Evolutionary conservation across 2,797 vertebrate species (phyloP).

Genomic region (Danio jaintianensis): DNA sequence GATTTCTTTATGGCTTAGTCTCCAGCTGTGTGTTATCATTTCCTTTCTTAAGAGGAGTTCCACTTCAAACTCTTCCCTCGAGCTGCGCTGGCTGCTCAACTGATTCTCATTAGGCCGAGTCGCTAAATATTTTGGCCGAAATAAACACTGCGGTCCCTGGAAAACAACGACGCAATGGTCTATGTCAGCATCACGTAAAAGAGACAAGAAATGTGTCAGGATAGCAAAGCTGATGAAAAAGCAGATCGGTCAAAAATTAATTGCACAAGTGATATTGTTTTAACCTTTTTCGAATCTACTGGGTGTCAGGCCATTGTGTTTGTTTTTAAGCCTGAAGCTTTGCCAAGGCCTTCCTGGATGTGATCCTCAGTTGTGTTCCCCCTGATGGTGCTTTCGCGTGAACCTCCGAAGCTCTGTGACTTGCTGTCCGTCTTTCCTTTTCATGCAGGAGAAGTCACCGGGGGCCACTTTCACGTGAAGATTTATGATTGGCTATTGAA

Average conservation of each 20-base stretch:
- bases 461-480: slow-evolving; percentile 51
- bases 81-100: slow-evolving; percentile 77
- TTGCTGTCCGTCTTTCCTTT: slow-evolving; percentile 32
- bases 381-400: slow-evolving; percentile 47
- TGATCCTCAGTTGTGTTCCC: slow-evolving; percentile 59
- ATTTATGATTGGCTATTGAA: slow-evolving; percentile 48
- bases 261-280: slow-evolving; percentile 80
- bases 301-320: slow-evolving; percentile 78
- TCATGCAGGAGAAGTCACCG: slow-evolving; percentile 39
- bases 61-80: slow-evolving; percentile 72
- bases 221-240: slow-evolving; percentile 44
- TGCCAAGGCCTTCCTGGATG: slow-evolving; percentile 70
- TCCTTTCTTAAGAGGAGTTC: slow-evolving; percentile 68
- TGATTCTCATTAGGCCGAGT: slow-evolving; percentile 79
- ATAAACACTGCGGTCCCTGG: slow-evolving; percentile 78
- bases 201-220: not conserved
- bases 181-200: slow-evolving; percentile 55
- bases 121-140: slow-evolving; percentile 82
- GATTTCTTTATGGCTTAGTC: slow-evolving; percentile 58
- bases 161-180: slow-evolving; percentile 76
- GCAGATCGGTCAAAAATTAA: slow-evolving; percentile 79
- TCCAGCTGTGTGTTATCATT: slow-evolving; percentile 78
- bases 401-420: slow-evolving; percentile 43
- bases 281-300: slow-evolving; percentile 80
- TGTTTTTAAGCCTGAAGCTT: slow-evolving; percentile 78